phyloP scores from a whole-genome alignment of 2,113 vertebrate genomes.

The Scortum barcoo region DNA sequence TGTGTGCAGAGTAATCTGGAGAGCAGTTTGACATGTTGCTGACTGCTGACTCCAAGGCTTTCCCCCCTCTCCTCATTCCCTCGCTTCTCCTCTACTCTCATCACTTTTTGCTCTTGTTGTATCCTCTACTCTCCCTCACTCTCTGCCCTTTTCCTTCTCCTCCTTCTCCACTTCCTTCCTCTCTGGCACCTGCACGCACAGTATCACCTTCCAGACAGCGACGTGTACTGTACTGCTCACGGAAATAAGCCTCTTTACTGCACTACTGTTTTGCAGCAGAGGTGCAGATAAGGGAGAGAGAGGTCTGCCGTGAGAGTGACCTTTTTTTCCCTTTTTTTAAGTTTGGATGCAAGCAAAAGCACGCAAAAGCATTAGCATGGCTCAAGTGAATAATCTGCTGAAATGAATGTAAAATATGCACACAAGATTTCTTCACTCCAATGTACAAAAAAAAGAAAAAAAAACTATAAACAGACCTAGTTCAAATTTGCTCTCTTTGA shows the following conservation, averaged over 20 bases:
- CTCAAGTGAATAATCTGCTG: conserved; percentile 70
- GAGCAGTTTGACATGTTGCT: conserved; percentile 55
- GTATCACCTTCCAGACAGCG: conserved; percentile 61
- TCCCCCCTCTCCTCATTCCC: conserved; percentile 15
- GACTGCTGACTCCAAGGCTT: conserved; percentile 43
- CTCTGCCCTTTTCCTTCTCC: not conserved
- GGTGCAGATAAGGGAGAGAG: conserved; percentile 72
- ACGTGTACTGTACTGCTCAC: conserved; percentile 44
- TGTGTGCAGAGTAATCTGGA: conserved; percentile 31
- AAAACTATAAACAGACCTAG: conserved; percentile 12
- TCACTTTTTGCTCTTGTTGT: conserved; percentile 7
- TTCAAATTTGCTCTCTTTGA: conserved; percentile 53
- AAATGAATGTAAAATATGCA: conserved; percentile 64
- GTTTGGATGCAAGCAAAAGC: conserved; percentile 37
- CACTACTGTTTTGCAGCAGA: conserved; percentile 66
- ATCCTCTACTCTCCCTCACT: not conserved
- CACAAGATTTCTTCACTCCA: conserved; percentile 42
- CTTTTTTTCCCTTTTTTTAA: conserved; percentile 49
- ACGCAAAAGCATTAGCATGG: conserved; percentile 68
- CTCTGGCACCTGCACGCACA: conserved; percentile 35
- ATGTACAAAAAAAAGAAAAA: conserved; percentile 35
- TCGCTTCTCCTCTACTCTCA: conserved; percentile 34
- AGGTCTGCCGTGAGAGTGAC: conserved; percentile 64
- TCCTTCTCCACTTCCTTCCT: conserved; percentile 1
- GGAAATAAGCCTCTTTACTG: conserved; percentile 73